phyloP scores from a whole-genome alignment of 1,140 invertebrate species.

The Pygmarrhopalites habei region DNA sequence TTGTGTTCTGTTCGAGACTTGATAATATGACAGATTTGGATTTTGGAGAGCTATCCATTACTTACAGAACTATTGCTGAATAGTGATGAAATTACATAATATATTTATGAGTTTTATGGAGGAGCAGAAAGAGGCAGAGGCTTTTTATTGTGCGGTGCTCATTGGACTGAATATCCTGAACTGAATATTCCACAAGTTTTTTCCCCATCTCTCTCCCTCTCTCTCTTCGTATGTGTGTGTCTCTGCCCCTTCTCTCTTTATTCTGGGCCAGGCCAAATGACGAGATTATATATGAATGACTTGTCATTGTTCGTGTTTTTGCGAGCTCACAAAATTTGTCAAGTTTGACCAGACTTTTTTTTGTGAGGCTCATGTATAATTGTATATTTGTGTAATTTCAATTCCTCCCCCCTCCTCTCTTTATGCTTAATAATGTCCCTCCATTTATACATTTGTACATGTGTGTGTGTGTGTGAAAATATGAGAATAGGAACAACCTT shows the following conservation, averaged over 20 bases:
- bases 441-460: background rate
- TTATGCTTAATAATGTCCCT: background rate
- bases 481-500: too few relatives aligned
- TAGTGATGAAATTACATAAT: slow-evolving; percentile 11
- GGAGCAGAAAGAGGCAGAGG: slow-evolving; percentile 1
- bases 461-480: background rate
- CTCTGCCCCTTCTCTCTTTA: background rate
- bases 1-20: slow-evolving; percentile 10
- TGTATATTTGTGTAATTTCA: too few relatives aligned
- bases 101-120: slow-evolving; percentile 13
- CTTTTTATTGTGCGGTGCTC: slow-evolving; percentile 4
- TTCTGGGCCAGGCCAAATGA: background rate
- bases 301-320: background rate
- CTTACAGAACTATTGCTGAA: slow-evolving; percentile 9
- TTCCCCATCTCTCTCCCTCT: background rate
- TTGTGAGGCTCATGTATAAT: too few relatives aligned
- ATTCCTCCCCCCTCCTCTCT: too few relatives aligned
- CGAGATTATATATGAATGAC: background rate
- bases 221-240: background rate
- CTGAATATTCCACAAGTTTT: background rate
- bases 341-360: too few relatives aligned
- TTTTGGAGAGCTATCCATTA: slow-evolving; percentile 6
- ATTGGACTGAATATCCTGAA: background rate
- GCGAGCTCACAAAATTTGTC: background rate
- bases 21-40: slow-evolving; percentile 11